Evolutionary conservation across 2,888 invertebrate genomes (phyloP), one percentile per base, ranked within the genome.

Genomic region (Tricholauxania praeusta): DNA sequence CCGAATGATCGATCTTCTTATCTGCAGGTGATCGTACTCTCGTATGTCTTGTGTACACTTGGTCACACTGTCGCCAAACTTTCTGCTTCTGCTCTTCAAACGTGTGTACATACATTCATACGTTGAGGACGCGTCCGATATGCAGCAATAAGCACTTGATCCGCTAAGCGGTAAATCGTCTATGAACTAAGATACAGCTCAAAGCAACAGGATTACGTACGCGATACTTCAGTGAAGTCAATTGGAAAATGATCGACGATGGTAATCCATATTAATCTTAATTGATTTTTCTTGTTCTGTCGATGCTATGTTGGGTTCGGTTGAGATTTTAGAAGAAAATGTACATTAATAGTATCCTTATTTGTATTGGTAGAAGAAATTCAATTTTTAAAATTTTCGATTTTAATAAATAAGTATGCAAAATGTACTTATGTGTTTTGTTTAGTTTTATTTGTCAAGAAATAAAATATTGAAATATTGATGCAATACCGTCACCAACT

Each of bases 181-280:
- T n/a, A 15, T 32, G 12, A 12, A 19, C 70, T 57, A 48, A 47
- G 70, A 51, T 39, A 47, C 70, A 47, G 22, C 63, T 63, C 53
- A 63, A 63, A 39, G 59, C 63, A 72, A 72, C 68, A 68, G 72
- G 72, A 72, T 72, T 72, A 72, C 53, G 55, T 19, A 39, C 55
- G 57, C 47, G 52, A 62, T 53, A 62, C 47, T 19, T 79, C 47
- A 59, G 53, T 53, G 71, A 75, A 78, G 74, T 81, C 82, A 79
- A 79, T 79, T 75, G 80, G 80, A 82, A 82, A 82, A 81, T 81
- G 82, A 83, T 80, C 82, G 81, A 81, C 80, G 80, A 80, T 80
- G 77, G 72, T 53, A 70, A 70, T 70, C 70, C 52, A 47, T 17
- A 22, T 53, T 70, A 70, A 70, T 53, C 70, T 51, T 70, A 62